phyloP scores from a whole-genome alignment of 2,888 invertebrate genomes.

The Epirrhoe tristata region DNA sequence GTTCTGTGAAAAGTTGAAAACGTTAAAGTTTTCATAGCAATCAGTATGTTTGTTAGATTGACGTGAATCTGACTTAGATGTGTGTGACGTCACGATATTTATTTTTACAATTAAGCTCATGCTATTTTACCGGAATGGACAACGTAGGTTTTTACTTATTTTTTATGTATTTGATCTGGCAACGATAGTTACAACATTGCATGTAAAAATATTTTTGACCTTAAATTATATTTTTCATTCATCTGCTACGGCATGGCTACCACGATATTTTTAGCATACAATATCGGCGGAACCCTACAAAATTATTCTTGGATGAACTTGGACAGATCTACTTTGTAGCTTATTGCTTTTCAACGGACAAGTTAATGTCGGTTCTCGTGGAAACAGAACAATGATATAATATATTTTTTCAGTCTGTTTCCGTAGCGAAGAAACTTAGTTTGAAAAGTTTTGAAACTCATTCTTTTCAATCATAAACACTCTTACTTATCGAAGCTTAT shows the following conservation, averaged over 20 bases:
- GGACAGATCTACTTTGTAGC: conserved; percentile 7
- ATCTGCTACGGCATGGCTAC: too few species aligned
- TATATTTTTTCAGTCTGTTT: conserved; percentile 4
- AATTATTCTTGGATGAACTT: neutral
- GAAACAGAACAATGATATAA: conserved; percentile 14
- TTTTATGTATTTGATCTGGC: too few species aligned
- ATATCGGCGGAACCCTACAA: neutral
- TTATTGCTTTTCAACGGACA: conserved; percentile 34
- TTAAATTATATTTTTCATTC: too few species aligned
- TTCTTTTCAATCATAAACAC: neutral
- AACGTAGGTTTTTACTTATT: too few species aligned
- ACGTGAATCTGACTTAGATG: neutral
- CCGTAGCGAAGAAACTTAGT: neutral
- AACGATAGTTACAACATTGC: too few species aligned
- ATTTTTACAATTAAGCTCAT: too few species aligned
- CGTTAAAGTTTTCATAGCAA: neutral
- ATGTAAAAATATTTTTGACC: too few species aligned
- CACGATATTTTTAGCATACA: too few species aligned
- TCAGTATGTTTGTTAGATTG: neutral
- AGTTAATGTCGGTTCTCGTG: conserved; percentile 25
- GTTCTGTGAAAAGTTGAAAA: neutral
- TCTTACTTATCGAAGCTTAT: too few species aligned
- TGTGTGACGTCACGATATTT: neutral
- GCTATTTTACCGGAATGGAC: too few species aligned
- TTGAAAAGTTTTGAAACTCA: too few species aligned